phyloP scores from a whole-genome alignment of 2,888 invertebrate species.

The Caenorhabditis panamensis region DNA sequence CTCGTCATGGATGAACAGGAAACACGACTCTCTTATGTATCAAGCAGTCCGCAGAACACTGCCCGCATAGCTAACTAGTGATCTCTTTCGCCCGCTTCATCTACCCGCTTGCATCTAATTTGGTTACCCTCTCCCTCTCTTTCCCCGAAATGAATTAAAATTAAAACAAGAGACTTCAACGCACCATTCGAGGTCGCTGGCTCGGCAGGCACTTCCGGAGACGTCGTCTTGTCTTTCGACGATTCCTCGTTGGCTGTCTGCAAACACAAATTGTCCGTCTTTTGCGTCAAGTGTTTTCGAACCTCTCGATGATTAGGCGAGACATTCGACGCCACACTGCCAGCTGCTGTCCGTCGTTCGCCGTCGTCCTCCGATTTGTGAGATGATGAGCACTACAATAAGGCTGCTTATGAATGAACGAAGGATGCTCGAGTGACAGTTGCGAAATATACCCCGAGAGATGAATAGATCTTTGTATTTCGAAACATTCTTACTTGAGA shows the following conservation, averaged over 20 bases:
- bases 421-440: not conserved
- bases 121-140: not conserved
- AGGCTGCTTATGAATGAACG: not conserved
- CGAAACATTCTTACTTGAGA: constrained; percentile 49
- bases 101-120: constrained; percentile 1
- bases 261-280: not conserved
- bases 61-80: not conserved
- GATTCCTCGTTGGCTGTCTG: constrained; percentile 21
- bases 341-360: constrained; percentile 53
- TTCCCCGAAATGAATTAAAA: not conserved
- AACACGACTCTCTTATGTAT: not conserved
- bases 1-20: not conserved
- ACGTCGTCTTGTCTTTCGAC: constrained; percentile 25
- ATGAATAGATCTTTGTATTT: not conserved
- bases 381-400: constrained; percentile 51
- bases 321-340: constrained; percentile 42
- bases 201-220: constrained; percentile 17
- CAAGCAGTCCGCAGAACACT: constrained; percentile 3
- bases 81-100: not conserved
- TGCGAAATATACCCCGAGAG: constrained; percentile 5
- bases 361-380: constrained; percentile 53
- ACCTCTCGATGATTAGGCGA: constrained; percentile 57
- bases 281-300: constrained; percentile 14
- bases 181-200: constrained; percentile 10
- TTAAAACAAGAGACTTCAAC: constrained; percentile 6